Conservation (phyloP, 2,888 invertebrate species). For the Dryocosmus kuriphilus region DNA sequence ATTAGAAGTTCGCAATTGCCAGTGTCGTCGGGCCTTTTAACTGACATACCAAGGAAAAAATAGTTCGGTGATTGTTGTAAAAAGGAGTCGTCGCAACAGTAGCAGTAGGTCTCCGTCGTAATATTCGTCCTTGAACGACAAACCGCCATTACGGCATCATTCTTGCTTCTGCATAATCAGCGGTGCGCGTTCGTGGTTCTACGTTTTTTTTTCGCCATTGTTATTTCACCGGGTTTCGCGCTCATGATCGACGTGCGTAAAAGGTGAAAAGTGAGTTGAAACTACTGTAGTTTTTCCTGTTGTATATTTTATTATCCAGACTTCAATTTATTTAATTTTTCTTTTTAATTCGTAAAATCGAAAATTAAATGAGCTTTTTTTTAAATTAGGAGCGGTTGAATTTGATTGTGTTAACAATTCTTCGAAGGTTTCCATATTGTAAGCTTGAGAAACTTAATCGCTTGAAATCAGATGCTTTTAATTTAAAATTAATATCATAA, state of each 20-base stretch:
- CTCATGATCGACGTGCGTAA: neutral
- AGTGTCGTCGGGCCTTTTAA: neutral
- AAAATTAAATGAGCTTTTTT: neutral
- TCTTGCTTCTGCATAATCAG: constrained; percentile 29
- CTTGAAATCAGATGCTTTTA: too few relatives aligned
- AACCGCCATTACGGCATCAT: constrained; percentile 38
- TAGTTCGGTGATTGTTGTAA: neutral
- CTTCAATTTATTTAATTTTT: neutral
- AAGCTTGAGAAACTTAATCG: too few relatives aligned
- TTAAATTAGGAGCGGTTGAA: too few relatives aligned
- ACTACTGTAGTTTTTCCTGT: neutral
- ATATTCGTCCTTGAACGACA: constrained; percentile 31
- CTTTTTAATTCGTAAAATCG: neutral
- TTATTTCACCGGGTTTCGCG: neutral
- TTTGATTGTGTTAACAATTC: too few relatives aligned
- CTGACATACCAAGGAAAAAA: neutral
- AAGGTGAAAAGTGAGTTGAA: neutral
- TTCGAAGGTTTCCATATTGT: too few relatives aligned
- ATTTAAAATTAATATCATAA: too few relatives aligned
- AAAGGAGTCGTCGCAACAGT: neutral
- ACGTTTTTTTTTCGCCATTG: constrained; percentile 3
- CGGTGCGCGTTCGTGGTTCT: constrained; percentile 20
- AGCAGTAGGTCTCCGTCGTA: neutral
- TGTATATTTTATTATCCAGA: neutral
- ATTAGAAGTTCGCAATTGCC: neutral